Percentiles rank a stretch among this genome's conserved stretches.
Evolutionary conservation across 2,113 vertebrate genomes (phyloP).

Genomic region (Plestiodon gilberti): DNA sequence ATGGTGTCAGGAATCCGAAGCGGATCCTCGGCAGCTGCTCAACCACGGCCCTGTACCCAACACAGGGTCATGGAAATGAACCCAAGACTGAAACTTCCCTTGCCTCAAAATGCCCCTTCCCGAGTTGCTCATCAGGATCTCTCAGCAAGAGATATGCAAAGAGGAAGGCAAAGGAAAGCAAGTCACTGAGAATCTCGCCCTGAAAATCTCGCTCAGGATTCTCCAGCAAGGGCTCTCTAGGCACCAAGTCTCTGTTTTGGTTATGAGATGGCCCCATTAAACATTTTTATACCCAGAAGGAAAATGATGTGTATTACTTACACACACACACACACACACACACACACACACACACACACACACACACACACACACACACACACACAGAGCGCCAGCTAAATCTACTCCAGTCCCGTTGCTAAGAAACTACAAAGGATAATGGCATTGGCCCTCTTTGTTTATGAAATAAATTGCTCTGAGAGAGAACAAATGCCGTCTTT

Average conservation of each 20-base stretch:
- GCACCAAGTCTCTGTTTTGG: slow-evolving; percentile 1
- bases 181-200: not conserved
- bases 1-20: too few species aligned
- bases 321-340: not conserved
- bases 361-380: not conserved
- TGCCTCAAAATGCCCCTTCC: too few species aligned
- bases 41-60: too few species aligned
- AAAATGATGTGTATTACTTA: not conserved
- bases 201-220: accelerated
- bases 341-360: not conserved
- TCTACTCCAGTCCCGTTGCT: slow-evolving; percentile 57
- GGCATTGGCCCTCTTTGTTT: slow-evolving; percentile 44
- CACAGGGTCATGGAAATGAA: not conserved
- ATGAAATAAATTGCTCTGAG: slow-evolving; percentile 48
- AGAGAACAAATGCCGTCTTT: slow-evolving; percentile 51
- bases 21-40: too few species aligned
- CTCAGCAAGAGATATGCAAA: not conserved
- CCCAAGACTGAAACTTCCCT: not conserved
- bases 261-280: slow-evolving; percentile 12
- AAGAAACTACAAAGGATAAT: slow-evolving; percentile 52
- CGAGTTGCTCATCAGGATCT: not conserved
- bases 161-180: not conserved
- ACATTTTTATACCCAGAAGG: slow-evolving; percentile 20
- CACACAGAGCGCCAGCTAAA: not conserved
- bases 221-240: not conserved